Percentiles rank a stretch among this genome's conserved stretches.
These are phyloP conservation scores for Entomobrya proxima DNA, from an alignment of 2,888 invertebrate species.

Conservation along the genomic window DNA sequence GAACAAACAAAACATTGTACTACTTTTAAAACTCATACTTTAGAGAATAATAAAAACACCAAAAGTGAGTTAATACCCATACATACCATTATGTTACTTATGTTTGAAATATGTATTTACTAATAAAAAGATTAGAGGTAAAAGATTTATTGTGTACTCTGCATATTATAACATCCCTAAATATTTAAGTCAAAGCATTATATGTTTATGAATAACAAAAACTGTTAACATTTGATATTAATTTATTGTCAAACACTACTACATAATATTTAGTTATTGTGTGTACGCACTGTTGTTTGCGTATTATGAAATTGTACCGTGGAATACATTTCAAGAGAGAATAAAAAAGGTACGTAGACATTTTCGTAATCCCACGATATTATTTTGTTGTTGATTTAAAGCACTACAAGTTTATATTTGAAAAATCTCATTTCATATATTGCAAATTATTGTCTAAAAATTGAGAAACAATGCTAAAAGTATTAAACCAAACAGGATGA, in stretches of 20 bases:
- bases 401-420: no score
- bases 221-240: slow-evolving; percentile 65
- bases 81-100: not conserved
- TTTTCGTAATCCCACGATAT: not conserved
- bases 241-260: slow-evolving; percentile 52
- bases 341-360: slow-evolving; percentile 59
- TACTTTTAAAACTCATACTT: not conserved
- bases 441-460: not conserved
- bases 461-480: not conserved
- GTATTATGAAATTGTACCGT: slow-evolving; percentile 59
- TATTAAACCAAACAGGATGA: no score
- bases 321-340: slow-evolving; percentile 57
- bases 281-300: slow-evolving; percentile 36
- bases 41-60: slow-evolving; percentile 36
- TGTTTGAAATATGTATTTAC: no score
- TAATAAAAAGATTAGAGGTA: not conserved
- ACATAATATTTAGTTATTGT: not conserved
- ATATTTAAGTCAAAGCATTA: not conserved
- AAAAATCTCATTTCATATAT: no score
- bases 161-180: not conserved
- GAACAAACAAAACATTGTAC: slow-evolving; percentile 58
- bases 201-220: slow-evolving; percentile 44
- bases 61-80: slow-evolving; percentile 53
- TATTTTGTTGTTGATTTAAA: not conserved
- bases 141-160: slow-evolving; percentile 15